Conservation (phyloP, 2,888 invertebrate species). For the Campopleginae sp. region DNA sequence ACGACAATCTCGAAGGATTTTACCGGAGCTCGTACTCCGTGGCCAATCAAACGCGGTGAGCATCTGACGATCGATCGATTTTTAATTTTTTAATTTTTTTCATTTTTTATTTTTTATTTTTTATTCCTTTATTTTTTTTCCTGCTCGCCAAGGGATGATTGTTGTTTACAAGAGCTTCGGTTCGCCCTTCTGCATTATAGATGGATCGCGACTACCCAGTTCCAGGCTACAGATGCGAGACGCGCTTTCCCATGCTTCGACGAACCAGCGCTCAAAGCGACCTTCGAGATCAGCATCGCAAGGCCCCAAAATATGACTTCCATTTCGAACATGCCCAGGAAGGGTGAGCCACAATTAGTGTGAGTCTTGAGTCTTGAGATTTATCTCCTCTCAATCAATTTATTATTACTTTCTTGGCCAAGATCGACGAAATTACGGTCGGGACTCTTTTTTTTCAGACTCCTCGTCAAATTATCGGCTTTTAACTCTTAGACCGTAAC, state of each 20-base stretch:
- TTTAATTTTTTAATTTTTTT: not conserved
- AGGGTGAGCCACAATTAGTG: slow-evolving; percentile 85
- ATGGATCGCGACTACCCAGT: slow-evolving; percentile 93
- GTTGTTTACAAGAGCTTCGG: slow-evolving; percentile 60
- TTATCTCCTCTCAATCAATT: not conserved
- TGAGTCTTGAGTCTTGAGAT: slow-evolving; percentile 83
- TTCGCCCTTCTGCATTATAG: slow-evolving; percentile 83
- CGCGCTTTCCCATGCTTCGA: slow-evolving; percentile 95
- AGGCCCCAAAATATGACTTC: slow-evolving; percentile 90
- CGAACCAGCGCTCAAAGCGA: slow-evolving; percentile 93
- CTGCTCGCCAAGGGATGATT: slow-evolving; percentile 65
- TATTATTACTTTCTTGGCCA: slow-evolving; percentile 4
- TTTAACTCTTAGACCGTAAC: too few relatives aligned
- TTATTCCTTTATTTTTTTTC: too few relatives aligned
- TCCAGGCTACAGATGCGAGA: slow-evolving; percentile 92
- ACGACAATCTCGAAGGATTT: slow-evolving; percentile 92
- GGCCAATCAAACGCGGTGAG: slow-evolving; percentile 89
- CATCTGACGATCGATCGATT: not conserved
- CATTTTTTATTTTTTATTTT: too few relatives aligned
- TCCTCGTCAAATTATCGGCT: too few relatives aligned
- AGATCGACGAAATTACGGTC: not conserved
- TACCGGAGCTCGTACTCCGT: slow-evolving; percentile 92
- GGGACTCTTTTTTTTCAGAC: too few relatives aligned
- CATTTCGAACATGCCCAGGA: slow-evolving; percentile 91
- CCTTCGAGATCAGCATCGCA: slow-evolving; percentile 91